Evolutionary conservation across 2,797 vertebrate genomes (phyloP), one percentile per base, ranked within the genome.

Genomic region (Chromobotia macracanthus): DNA sequence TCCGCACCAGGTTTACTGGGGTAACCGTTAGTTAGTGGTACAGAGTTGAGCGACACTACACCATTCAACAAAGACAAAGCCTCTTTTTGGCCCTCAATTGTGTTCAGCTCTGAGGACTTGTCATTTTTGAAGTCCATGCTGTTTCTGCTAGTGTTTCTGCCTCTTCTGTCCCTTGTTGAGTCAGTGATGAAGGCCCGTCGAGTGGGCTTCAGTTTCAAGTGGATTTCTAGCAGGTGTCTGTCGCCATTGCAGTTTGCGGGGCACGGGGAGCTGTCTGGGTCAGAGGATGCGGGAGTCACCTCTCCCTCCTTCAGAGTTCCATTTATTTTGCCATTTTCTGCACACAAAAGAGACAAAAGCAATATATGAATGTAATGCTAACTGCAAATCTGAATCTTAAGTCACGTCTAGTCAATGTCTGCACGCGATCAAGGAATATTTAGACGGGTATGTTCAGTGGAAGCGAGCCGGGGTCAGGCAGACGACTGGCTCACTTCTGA

Each of bases 11-110:
- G 65, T 90, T 94, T 97, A 88, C 95, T 89, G 68, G 96, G 90
- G 75, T 95, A 99, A 89, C 97, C 97, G 88, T 99, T 98, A n/a
- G 94, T 95, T 86, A 99, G 94, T 69, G 94, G 93, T 88, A 92
- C 89, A 83, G 95, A 94, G 88, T 86, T 92, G 72, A 70, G 91
- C 41, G 95, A 93, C 74, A 96, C 89, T 74, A 97, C 85, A 5
- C 98, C 98, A 38, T 99, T 99, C 72, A 95, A 95, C 89, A 97
- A 88, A 64, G 93, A 87, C 77, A 92, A 81, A 64, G 89, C 87
- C 89, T 98, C 96, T 6, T 92, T 94, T 87, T 96, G 92, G 84
- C 93, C 90, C 88, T 86, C 85, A 44, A 74, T 68, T 46, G 81
- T 74, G 55, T 79, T 86, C 51, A 87, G 79, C 77, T 87, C 84